These are phyloP conservation scores for Cynopterus sphinx DNA, from an alignment of 2,797 vertebrate species.

Conservation along the genomic window DNA sequence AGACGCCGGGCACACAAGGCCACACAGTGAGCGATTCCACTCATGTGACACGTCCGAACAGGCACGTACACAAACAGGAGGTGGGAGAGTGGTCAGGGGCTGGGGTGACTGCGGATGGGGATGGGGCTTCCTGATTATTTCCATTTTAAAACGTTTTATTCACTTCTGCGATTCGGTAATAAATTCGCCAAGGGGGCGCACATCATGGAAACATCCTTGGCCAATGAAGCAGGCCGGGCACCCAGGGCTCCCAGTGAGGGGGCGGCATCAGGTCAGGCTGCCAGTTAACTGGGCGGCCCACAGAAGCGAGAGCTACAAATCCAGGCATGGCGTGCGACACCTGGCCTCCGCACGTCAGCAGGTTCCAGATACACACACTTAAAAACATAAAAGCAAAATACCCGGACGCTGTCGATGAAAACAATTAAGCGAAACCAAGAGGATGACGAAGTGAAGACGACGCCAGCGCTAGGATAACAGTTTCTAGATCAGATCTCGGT, in stretches of 20 bases:
- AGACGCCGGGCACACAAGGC: not conserved
- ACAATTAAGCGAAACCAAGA: not conserved
- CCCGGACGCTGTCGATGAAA: not conserved
- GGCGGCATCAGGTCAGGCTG: not conserved
- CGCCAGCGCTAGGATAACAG: not conserved
- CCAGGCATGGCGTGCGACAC: not conserved
- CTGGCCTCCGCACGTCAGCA: not conserved
- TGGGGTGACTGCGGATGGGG: not conserved
- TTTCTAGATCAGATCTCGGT: not conserved
- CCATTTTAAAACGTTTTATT: not conserved
- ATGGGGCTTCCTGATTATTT: not conserved
- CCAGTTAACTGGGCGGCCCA: not conserved
- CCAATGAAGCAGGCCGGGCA: not conserved
- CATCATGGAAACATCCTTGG: not conserved
- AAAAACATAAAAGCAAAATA: not conserved
- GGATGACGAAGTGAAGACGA: no score
- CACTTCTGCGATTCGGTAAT: not conserved
- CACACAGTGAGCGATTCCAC: rapidly evolving
- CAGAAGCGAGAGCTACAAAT: not conserved
- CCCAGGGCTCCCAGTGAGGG: not conserved
- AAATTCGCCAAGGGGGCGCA: not conserved
- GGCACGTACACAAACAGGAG: rapidly evolving
- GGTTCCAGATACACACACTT: not conserved
- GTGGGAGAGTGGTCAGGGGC: not conserved
- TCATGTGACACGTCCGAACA: rapidly evolving